A percentile compares a stretch with the other conserved stretches of the same genome.
Conservation (phyloP, 92 coral and sea anemone genomes). For the Epizoanthus illoricatus region DNA sequence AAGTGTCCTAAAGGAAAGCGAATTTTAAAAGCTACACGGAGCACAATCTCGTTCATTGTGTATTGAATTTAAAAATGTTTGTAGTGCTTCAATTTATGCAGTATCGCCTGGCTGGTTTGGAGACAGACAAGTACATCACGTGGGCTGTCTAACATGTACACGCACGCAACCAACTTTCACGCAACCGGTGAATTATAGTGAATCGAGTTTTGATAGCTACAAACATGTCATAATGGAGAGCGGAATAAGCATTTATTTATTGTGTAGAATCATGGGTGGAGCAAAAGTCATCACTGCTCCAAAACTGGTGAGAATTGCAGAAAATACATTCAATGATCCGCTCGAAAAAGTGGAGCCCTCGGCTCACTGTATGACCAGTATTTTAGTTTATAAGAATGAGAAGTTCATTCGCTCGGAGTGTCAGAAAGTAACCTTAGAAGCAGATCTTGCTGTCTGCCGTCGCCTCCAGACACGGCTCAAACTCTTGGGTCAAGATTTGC, state of each 20-base stretch:
- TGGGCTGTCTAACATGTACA: too few relatives aligned
- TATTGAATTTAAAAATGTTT: too few relatives aligned
- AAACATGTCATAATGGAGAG: background rate
- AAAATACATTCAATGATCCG: background rate
- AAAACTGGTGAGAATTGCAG: background rate
- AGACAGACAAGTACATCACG: too few relatives aligned
- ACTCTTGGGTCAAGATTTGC: slow-evolving; percentile 16
- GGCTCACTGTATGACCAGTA: background rate
- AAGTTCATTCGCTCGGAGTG: background rate
- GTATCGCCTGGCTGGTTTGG: too few relatives aligned
- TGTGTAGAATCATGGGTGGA: background rate
- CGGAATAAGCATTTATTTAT: background rate
- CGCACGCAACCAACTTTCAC: too few relatives aligned
- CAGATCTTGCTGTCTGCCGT: background rate
- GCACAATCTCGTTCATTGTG: too few relatives aligned
- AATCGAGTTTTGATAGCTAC: background rate
- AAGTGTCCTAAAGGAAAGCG: too few relatives aligned
- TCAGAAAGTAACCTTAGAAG: background rate
- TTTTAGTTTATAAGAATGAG: background rate
- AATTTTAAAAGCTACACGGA: too few relatives aligned
- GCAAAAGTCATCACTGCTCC: slow-evolving; percentile 10
- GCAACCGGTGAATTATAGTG: too few relatives aligned
- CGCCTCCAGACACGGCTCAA: background rate
- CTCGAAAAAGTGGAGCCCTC: background rate
- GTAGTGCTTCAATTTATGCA: too few relatives aligned